Base-by-base conservation (phyloP, 1,140 invertebrate species). In the Drosophila mauritiana region DNA sequence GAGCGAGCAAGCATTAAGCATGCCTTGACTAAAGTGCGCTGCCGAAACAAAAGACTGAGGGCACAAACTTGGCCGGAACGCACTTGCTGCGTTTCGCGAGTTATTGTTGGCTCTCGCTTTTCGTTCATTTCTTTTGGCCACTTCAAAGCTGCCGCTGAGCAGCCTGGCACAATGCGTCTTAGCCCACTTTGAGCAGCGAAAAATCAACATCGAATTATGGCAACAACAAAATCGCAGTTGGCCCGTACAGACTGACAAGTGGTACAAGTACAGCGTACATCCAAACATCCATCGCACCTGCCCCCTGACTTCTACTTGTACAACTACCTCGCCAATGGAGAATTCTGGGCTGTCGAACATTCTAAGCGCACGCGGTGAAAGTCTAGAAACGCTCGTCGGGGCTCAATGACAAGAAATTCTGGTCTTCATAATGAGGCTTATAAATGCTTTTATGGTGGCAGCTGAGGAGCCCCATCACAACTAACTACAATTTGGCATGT, bases 361-460 rank as follows among this genome's bases (percentile, higher is more conserved):
- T 64, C 61, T 73, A 68, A 62, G 65, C 67, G 75, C 70, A 73
- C 67, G 84, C 79, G 86, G 84, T 89, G 84, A 88, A 88, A 88
- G 84, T 88, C 80, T 59, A 61, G 48, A 31, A 51, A 17, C 48
- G n/a, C 25, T 51, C 22, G 46, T 12, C 25, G 13, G 27, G 61
- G 11, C 76, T 70, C 65, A 84, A 89, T 88, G 84, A 89, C 84
- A 84, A 84, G 84, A 88, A 88, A 89, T 89, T 88, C 84, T 84
- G 80, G 80, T 88, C 84, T 88, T 88, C 85, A 88, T 88, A 88
- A 88, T 88, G 84, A 88, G 84, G 68, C 84, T 88, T 88, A 88
- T 88, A 88, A 88, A 88, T 88, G 84, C 78, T 88, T 83, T 88
- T 89, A 84, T 89, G 84, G 84, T 53, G 55, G 79, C 70, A 62